phyloP scores from a whole-genome alignment of 2,888 invertebrate species.

The Papilio protenor region DNA sequence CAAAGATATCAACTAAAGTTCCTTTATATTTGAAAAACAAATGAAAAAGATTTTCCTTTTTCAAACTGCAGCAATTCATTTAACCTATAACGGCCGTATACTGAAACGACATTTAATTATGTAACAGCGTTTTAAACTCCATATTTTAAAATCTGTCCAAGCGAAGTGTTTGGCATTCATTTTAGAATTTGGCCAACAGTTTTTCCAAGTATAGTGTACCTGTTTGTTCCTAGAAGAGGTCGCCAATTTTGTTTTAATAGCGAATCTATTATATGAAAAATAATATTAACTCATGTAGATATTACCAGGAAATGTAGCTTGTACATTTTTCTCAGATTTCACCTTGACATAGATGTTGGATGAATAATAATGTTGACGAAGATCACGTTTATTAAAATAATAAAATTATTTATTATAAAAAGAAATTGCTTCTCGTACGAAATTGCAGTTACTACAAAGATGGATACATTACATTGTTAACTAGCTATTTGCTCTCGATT shows the following conservation, averaged over 20 bases:
- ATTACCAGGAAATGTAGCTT: background rate
- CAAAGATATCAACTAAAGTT: no score
- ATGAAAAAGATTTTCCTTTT: no score
- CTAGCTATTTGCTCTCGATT: no score
- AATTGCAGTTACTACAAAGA: background rate
- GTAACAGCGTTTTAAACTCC: no score
- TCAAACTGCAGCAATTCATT: no score
- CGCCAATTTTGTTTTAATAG: background rate
- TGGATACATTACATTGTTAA: background rate
- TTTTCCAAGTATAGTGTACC: background rate
- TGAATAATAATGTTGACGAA: background rate
- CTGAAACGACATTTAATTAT: no score
- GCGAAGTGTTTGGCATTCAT: no score
- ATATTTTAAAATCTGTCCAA: no score
- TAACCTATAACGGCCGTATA: no score
- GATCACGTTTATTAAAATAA: background rate
- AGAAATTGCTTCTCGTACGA: background rate
- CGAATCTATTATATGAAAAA: no score
- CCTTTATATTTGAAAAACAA: no score
- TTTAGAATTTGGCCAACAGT: background rate
- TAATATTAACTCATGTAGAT: background rate
- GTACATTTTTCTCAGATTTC: background rate
- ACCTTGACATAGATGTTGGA: background rate
- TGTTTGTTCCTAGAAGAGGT: background rate
- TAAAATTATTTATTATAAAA: background rate